phyloP scores from a whole-genome alignment of 2,113 vertebrate species.

The Chloropsis hardwickii region DNA sequence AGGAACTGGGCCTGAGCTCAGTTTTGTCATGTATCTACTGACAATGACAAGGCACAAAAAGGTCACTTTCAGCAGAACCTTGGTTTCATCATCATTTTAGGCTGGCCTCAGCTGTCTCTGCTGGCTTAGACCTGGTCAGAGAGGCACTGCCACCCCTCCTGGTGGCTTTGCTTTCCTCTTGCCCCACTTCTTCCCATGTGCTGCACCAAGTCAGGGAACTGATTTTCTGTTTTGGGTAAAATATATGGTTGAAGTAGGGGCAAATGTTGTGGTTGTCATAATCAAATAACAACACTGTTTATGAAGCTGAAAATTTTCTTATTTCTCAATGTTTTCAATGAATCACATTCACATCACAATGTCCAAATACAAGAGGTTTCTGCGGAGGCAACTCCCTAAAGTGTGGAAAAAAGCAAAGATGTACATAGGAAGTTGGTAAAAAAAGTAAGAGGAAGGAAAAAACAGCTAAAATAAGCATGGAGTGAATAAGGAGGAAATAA shows the following conservation, averaged over 20 bases:
- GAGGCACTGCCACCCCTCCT: neutral
- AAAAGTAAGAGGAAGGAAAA: constrained; percentile 40
- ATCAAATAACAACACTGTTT: neutral
- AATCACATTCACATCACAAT: neutral
- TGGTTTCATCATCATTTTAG: neutral
- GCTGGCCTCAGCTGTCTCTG: neutral
- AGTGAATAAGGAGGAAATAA: constrained; percentile 1
- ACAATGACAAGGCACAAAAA: neutral
- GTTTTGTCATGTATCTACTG: neutral
- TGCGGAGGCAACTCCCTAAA: neutral
- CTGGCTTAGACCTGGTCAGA: neutral
- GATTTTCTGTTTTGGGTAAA: neutral
- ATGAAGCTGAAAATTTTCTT: neutral
- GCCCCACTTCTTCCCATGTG: neutral
- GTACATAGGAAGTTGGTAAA: neutral
- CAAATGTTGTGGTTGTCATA: neutral
- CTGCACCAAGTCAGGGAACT: neutral
- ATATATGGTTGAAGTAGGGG: neutral
- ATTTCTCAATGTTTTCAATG: neutral
- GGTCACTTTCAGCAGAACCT: neutral
- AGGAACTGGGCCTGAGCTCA: neutral
- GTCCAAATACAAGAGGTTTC: neutral
- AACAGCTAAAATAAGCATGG: constrained; percentile 49
- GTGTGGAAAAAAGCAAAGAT: neutral
- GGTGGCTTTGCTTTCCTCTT: neutral